phyloP scores from a whole-genome alignment of 2,797 vertebrate species.

The Acrocephalus scirpaceus region DNA sequence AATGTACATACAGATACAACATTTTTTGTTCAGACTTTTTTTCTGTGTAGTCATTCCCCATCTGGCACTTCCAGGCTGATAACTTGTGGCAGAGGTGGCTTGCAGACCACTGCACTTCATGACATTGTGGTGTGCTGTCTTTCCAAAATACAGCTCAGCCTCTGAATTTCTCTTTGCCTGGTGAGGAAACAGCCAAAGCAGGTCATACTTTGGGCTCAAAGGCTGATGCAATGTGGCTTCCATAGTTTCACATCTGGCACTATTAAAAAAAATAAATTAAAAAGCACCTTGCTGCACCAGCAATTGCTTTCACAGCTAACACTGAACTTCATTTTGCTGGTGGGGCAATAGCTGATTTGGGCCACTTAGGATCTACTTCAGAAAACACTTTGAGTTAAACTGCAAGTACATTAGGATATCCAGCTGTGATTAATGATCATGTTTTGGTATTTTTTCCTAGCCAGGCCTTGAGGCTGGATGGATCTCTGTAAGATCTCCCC shows the following conservation, averaged over 20 bases:
- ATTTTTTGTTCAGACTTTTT: background rate
- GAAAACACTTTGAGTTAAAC: background rate
- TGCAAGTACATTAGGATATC: background rate
- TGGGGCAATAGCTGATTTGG: background rate
- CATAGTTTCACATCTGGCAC: background rate
- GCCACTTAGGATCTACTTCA: background rate
- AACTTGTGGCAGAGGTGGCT: background rate
- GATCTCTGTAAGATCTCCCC: background rate
- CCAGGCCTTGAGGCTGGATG: background rate
- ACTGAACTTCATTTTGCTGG: background rate
- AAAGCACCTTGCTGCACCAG: background rate
- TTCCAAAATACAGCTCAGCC: background rate
- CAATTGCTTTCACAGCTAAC: background rate
- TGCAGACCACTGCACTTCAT: background rate
- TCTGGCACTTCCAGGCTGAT: background rate
- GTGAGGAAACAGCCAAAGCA: background rate
- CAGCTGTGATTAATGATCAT: background rate
- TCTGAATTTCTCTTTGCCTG: background rate
- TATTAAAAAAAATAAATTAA: background rate
- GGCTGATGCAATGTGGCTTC: background rate
- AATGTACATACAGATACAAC: accelerated
- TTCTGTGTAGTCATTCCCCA: background rate
- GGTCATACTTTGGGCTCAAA: background rate
- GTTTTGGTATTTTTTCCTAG: background rate
- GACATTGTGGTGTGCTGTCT: accelerated